These are phyloP conservation scores for Xiphorhynchus elegans DNA, from an alignment of 2,113 vertebrate genomes.

Conservation along the genomic window DNA sequence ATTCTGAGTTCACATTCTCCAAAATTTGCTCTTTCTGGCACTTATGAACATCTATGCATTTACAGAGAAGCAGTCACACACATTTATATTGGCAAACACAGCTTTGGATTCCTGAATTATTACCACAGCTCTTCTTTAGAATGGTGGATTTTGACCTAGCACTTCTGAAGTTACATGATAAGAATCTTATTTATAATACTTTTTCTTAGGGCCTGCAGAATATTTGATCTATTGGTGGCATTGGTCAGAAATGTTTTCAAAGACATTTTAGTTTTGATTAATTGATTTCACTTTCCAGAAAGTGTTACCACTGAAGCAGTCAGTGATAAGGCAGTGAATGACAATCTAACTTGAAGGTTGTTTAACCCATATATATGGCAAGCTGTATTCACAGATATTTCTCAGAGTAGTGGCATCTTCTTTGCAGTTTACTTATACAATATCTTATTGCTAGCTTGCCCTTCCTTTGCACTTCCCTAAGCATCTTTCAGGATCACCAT, in stretches of 20 bases:
- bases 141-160: not conserved
- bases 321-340: not conserved
- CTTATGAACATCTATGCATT: rapidly evolving
- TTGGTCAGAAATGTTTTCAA: not conserved
- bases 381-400: not conserved
- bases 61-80: not conserved
- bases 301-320: not conserved
- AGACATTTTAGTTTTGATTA: not conserved
- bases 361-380: not conserved
- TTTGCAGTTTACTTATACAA: not conserved
- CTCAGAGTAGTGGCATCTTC: not conserved
- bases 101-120: not conserved
- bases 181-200: not conserved
- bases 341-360: not conserved
- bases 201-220: not conserved
- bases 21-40: not conserved
- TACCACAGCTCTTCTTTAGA: not conserved
- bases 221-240: not conserved
- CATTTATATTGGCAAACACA: rapidly evolving
- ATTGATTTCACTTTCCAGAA: not conserved
- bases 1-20: not conserved
- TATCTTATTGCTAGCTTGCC: not conserved
- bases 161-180: not conserved
- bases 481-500: not conserved
- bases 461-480: not conserved